Evolutionary conservation across 2,888 invertebrate genomes (phyloP).

Genomic region (Andricus curvator): DNA sequence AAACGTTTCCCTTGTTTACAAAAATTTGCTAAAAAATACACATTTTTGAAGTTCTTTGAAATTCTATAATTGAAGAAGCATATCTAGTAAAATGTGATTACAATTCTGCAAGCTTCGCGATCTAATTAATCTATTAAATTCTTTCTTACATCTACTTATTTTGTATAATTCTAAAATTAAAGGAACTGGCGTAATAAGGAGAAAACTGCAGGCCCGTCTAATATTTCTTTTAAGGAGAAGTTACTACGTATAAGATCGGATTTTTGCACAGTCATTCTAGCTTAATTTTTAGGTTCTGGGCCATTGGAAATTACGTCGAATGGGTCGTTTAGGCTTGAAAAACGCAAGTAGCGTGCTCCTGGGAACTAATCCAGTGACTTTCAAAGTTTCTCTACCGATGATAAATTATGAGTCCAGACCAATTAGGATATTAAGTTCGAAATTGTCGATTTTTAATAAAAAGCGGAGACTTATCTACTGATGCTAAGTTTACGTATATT

Average conservation of each 20-base stretch:
- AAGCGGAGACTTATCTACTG: not conserved
- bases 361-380: conserved; percentile 26
- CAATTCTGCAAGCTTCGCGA: not conserved
- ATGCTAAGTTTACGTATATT: not conserved
- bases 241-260: conserved; percentile 4
- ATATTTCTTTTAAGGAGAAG: conserved; percentile 4
- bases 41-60: not conserved
- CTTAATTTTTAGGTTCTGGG: conserved; percentile 20
- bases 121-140: not conserved
- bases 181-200: not conserved
- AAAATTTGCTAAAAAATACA: not conserved
- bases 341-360: conserved; percentile 16
- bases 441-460: not conserved
- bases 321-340: conserved; percentile 26
- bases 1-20: not conserved
- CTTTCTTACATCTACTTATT: not conserved
- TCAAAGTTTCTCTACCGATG: not conserved
- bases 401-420: conserved; percentile 11
- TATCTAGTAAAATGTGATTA: not conserved
- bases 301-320: conserved; percentile 32
- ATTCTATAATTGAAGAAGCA: not conserved
- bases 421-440: not conserved
- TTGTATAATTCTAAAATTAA: not conserved
- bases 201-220: not conserved
- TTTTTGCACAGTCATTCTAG: conserved; percentile 19